Percentiles rank a stretch among this genome's conserved stretches.
These are phyloP conservation scores for Cepaea hortensis DNA, from an alignment of 2,888 invertebrate species.

Conservation along the genomic window DNA sequence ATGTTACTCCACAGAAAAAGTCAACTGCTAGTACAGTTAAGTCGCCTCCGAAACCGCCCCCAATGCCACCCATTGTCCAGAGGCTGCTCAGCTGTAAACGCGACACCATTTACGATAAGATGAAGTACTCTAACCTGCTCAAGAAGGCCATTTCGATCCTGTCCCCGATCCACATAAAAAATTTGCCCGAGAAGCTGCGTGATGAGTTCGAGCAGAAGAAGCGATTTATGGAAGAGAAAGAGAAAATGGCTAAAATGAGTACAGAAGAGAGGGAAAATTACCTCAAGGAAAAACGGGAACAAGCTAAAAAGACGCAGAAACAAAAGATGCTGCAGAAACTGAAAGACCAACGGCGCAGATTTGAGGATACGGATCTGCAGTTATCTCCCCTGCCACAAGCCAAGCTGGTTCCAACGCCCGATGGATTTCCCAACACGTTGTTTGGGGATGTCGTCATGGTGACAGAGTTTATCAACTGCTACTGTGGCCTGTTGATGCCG, in stretches of 20 bases:
- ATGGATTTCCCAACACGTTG: slow-evolving; percentile 73
- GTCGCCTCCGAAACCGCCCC: slow-evolving; percentile 59
- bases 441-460: slow-evolving; percentile 77
- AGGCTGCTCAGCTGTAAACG: slow-evolving; percentile 33
- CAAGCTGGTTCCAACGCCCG: slow-evolving; percentile 73
- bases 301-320: slow-evolving; percentile 52
- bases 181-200: slow-evolving; percentile 66
- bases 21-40: slow-evolving; percentile 48
- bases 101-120: slow-evolving; percentile 51
- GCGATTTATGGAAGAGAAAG: slow-evolving; percentile 75
- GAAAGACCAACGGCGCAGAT: slow-evolving; percentile 57
- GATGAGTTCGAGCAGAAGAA: slow-evolving; percentile 80
- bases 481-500: slow-evolving; percentile 73
- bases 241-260: slow-evolving; percentile 71
- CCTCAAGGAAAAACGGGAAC: slow-evolving; percentile 61
- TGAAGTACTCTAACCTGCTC: slow-evolving; percentile 57
- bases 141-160: slow-evolving; percentile 67
- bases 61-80: slow-evolving; percentile 63
- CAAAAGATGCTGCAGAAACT: slow-evolving; percentile 55
- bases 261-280: slow-evolving; percentile 69
- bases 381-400: slow-evolving; percentile 69
- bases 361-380: slow-evolving; percentile 70
- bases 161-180: slow-evolving; percentile 64
- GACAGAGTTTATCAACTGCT: slow-evolving; percentile 75
- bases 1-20: slow-evolving; percentile 47